Evolutionary conservation across 2,113 vertebrate species (phyloP).

Genomic region (Paratilapia polleni): DNA sequence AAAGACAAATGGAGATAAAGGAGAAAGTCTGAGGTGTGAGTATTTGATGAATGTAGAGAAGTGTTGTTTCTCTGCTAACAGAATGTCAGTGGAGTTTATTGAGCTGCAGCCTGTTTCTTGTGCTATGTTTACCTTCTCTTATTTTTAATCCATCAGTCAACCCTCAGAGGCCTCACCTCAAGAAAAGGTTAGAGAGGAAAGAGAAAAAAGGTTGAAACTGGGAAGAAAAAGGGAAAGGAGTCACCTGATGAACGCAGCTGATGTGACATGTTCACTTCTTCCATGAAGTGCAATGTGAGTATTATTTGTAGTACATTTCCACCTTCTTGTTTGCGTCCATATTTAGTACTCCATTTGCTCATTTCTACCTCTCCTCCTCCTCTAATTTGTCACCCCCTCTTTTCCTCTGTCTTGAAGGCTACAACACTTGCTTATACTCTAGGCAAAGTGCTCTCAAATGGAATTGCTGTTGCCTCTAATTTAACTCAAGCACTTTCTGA

Average conservation of each 20-base stretch:
- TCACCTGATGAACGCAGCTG: not conserved
- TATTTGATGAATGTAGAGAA: conserved; percentile 18
- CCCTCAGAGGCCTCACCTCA: not conserved
- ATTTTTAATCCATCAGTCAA: conserved; percentile 46
- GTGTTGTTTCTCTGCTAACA: not conserved
- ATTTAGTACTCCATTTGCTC: conserved; percentile 45
- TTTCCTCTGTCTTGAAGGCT: not conserved
- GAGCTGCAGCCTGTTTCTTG: conserved; percentile 18
- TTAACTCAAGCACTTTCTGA: conserved; percentile 14
- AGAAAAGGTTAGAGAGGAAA: not conserved
- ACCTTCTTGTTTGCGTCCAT: conserved; percentile 26
- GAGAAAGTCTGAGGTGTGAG: not conserved
- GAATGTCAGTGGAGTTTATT: not conserved
- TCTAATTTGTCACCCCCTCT: not conserved
- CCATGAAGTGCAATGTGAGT: not conserved
- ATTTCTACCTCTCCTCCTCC: conserved; percentile 20
- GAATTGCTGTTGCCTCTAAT: conserved; percentile 32
- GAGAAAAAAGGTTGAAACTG: not conserved
- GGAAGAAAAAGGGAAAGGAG: not conserved
- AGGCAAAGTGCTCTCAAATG: conserved; percentile 11
- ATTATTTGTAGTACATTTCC: conserved; percentile 45
- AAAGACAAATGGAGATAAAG: conserved; percentile 6
- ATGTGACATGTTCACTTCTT: conserved; percentile 16
- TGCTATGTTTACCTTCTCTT: conserved; percentile 34
- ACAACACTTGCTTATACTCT: not conserved